Conservation (phyloP, 2,888 invertebrate genomes). For the Liopterus haemorrhoidalis region DNA sequence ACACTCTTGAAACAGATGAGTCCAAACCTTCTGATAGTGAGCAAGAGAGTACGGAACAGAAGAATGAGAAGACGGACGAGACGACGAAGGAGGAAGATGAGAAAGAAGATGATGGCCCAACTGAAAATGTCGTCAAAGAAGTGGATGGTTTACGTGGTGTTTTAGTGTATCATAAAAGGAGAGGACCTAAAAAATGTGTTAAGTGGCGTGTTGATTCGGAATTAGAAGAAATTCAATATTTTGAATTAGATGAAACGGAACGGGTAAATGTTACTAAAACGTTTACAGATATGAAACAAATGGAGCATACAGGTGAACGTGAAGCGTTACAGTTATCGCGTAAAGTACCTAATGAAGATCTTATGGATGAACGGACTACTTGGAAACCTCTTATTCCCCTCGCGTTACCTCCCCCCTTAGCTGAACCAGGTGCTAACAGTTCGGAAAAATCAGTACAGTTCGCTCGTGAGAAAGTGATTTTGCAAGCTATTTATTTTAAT, state of each 20-base stretch:
- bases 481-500: constrained; percentile 76
- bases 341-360: constrained; percentile 68
- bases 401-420: constrained; percentile 60
- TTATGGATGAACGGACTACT: constrained; percentile 73
- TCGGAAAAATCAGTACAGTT: constrained; percentile 82
- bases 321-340: constrained; percentile 74
- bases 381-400: constrained; percentile 71
- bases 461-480: constrained; percentile 75
- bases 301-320: constrained; percentile 81
- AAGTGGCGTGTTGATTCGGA: constrained; percentile 76
- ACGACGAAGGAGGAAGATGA: constrained; percentile 29
- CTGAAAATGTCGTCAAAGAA: constrained; percentile 28
- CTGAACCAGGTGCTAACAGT: constrained; percentile 70
- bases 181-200: constrained; percentile 72
- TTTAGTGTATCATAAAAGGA: constrained; percentile 65
- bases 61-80: constrained; percentile 18
- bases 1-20: constrained; percentile 71
- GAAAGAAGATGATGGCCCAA: constrained; percentile 32
- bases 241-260: constrained; percentile 94
- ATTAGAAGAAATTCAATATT: constrained; percentile 77
- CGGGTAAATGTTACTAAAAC: constrained; percentile 89
- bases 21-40: constrained; percentile 50
- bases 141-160: constrained; percentile 68
- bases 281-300: constrained; percentile 85
- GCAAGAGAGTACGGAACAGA: constrained; percentile 39